These are phyloP conservation scores for Drosophila asahinai DNA, from an alignment of 1,140 invertebrate species.

Conservation along the genomic window DNA sequence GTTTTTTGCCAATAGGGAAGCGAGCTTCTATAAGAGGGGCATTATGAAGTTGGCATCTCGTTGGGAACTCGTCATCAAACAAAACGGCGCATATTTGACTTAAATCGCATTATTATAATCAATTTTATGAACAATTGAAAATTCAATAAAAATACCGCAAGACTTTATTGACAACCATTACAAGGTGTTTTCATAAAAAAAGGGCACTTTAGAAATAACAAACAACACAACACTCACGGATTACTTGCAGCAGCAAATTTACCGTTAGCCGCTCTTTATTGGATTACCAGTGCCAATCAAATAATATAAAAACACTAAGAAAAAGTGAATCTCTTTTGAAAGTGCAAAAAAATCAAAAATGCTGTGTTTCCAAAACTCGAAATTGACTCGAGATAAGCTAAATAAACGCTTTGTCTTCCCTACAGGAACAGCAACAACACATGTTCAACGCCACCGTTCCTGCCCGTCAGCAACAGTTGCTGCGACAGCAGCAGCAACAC, in stretches of 20 bases:
- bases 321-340: slow-evolving; percentile 56
- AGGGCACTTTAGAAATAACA: not conserved
- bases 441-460: slow-evolving; percentile 65
- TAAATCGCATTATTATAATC: not conserved
- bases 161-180: too few species aligned
- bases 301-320: slow-evolving; percentile 14
- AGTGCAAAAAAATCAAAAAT: slow-evolving; percentile 15
- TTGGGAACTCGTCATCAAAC: not conserved
- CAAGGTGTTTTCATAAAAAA: too few species aligned
- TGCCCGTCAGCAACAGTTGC: slow-evolving; percentile 69
- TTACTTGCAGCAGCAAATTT: slow-evolving; percentile 64
- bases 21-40: too few species aligned
- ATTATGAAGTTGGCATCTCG: not conserved
- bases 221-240: slow-evolving; percentile 55
- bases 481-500: slow-evolving; percentile 66
- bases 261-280: slow-evolving; percentile 70
- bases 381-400: slow-evolving; percentile 20
- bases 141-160: too few species aligned
- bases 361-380: slow-evolving; percentile 50
- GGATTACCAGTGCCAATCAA: slow-evolving; percentile 84
- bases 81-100: not conserved
- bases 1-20: too few species aligned
- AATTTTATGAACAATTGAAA: too few species aligned
- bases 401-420: slow-evolving; percentile 36
- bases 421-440: slow-evolving; percentile 70